These are phyloP conservation scores for Prochilodus magdalenae DNA, from an alignment of 2,113 vertebrate genomes.

Conservation along the genomic window DNA sequence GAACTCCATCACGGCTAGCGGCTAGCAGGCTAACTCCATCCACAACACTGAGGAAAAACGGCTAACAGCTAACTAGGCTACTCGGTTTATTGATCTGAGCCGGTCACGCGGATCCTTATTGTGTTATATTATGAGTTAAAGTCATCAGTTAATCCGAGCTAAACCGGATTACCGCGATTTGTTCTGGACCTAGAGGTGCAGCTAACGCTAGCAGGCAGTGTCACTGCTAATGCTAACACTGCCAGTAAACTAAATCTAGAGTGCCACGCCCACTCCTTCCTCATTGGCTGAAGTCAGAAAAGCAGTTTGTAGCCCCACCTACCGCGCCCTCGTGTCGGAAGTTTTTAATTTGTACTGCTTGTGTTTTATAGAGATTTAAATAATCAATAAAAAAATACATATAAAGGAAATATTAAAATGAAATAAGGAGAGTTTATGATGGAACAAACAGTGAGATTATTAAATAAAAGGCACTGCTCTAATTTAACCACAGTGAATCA, in stretches of 20 bases:
- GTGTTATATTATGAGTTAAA: background rate
- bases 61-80: too few relatives aligned
- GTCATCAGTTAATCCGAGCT: background rate
- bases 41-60: background rate
- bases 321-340: background rate
- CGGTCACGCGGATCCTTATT: background rate
- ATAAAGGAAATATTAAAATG: too few relatives aligned
- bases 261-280: background rate
- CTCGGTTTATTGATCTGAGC: too few relatives aligned
- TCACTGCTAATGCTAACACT: background rate
- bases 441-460: too few relatives aligned
- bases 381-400: too few relatives aligned
- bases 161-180: background rate
- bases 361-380: too few relatives aligned
- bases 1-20: constrained; percentile 84
- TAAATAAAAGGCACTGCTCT: too few relatives aligned
- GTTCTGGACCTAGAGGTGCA: background rate
- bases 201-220: background rate
- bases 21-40: background rate
- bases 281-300: background rate
- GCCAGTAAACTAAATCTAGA: background rate
- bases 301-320: background rate
- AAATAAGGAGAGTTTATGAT: too few relatives aligned
- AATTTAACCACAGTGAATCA: too few relatives aligned
- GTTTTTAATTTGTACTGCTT: too few relatives aligned